Conservation (phyloP, 2,113 vertebrate genomes). For the Peromyscus californicus region DNA sequence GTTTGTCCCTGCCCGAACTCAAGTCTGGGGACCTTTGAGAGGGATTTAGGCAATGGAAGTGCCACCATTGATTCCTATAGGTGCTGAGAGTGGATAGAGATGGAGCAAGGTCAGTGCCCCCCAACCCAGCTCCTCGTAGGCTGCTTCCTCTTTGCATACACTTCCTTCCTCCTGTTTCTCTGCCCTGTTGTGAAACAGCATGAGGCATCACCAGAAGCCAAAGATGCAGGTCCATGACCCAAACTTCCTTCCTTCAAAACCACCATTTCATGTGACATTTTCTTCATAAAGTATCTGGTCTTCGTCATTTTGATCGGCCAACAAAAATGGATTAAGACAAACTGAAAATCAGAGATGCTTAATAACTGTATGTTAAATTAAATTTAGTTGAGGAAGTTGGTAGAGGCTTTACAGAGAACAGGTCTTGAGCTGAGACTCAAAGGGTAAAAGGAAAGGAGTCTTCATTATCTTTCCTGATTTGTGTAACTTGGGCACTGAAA, state of each 20-base stretch:
- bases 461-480: neutral
- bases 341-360: neutral
- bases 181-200: neutral
- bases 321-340: neutral
- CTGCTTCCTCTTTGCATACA: neutral
- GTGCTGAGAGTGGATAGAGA: neutral
- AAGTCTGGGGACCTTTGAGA: neutral
- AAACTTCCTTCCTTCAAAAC: neutral
- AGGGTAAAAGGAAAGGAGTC: neutral
- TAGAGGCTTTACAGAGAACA: neutral
- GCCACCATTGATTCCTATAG: neutral
- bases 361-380: neutral
- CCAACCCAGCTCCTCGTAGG: neutral
- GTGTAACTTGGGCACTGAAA: neutral
- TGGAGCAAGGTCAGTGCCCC: neutral
- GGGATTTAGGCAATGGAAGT: neutral
- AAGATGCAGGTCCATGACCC: neutral
- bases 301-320: neutral
- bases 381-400: neutral
- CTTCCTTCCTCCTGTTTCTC: neutral
- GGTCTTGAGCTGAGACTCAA: neutral
- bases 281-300: neutral
- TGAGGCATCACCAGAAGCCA: neutral
- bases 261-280: neutral
- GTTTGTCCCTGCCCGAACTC: neutral